phyloP scores from a whole-genome alignment of 2,888 invertebrate species.

The Euphydryas editha region DNA sequence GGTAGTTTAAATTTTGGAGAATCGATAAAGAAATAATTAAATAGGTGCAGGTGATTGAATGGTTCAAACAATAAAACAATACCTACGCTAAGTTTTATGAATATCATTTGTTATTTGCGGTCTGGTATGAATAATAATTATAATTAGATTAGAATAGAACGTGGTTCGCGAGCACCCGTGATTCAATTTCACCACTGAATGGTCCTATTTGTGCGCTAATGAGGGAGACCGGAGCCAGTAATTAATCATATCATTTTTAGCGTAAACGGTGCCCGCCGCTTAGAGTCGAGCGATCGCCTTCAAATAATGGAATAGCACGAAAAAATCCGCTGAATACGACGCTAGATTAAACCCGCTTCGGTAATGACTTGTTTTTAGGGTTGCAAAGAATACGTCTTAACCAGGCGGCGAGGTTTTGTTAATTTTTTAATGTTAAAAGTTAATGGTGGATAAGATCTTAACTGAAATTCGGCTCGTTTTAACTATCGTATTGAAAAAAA shows the following conservation, averaged over 20 bases:
- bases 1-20: too few relatives aligned
- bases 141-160: conserved; percentile 75
- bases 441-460: conserved; percentile 63
- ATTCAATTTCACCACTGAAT: conserved; percentile 81
- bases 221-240: conserved; percentile 75
- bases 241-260: conserved; percentile 82
- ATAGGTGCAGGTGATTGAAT: conserved; percentile 19
- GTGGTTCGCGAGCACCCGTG: conserved; percentile 63
- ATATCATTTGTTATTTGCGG: conserved; percentile 50
- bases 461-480: conserved; percentile 1
- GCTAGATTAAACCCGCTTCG: conserved; percentile 77
- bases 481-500: too few relatives aligned
- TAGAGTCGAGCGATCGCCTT: conserved; percentile 69
- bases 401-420: conserved; percentile 76
- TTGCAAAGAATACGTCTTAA: conserved; percentile 80
- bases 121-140: conserved; percentile 70
- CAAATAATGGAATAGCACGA: conserved; percentile 76
- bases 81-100: conserved; percentile 38
- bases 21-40: background rate
- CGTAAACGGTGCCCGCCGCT: conserved; percentile 71
- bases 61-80: conserved; percentile 35
- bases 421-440: conserved; percentile 65
- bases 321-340: conserved; percentile 71
- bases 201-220: conserved; percentile 79
- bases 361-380: conserved; percentile 84